Evolutionary conservation across 2,113 vertebrate genomes (phyloP).

Genomic region (Corvus hawaiiensis): DNA sequence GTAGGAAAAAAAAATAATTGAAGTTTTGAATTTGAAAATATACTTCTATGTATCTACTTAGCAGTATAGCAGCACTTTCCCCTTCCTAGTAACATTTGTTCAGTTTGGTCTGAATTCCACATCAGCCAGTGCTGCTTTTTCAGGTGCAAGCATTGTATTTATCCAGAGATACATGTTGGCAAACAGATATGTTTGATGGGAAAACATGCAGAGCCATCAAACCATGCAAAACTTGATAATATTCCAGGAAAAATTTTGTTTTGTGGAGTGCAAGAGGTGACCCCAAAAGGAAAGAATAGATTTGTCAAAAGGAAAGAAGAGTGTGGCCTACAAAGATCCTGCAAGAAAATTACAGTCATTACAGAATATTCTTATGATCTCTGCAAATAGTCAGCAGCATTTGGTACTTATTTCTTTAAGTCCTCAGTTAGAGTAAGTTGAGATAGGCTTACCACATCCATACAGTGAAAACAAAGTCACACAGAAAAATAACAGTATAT

Average conservation of each 20-base stretch:
- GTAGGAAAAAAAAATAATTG: background rate
- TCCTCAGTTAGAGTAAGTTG: background rate
- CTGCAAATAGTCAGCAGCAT: background rate
- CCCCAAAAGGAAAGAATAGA: background rate
- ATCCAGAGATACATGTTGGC: background rate
- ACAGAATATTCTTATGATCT: background rate
- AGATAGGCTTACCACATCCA: background rate
- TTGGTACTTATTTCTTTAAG: background rate
- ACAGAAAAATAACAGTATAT: background rate
- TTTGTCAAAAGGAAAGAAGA: background rate
- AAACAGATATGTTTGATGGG: background rate
- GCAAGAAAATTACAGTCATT: background rate
- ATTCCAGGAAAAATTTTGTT: background rate
- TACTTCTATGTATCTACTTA: background rate
- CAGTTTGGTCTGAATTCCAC: background rate
- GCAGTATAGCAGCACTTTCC: background rate
- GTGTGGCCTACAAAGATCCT: background rate
- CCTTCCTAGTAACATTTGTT: background rate
- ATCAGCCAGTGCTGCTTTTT: background rate
- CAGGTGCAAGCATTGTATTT: slow-evolving; percentile 11
- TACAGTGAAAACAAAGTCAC: background rate
- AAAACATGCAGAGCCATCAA: background rate
- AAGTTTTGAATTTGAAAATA: background rate
- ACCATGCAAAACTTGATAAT: background rate
- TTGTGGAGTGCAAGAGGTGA: background rate